A percentile compares a stretch with the other conserved stretches of the same genome.
These are phyloP conservation scores for Heliconius congener DNA, from an alignment of 1,140 invertebrate species.

Conservation along the genomic window DNA sequence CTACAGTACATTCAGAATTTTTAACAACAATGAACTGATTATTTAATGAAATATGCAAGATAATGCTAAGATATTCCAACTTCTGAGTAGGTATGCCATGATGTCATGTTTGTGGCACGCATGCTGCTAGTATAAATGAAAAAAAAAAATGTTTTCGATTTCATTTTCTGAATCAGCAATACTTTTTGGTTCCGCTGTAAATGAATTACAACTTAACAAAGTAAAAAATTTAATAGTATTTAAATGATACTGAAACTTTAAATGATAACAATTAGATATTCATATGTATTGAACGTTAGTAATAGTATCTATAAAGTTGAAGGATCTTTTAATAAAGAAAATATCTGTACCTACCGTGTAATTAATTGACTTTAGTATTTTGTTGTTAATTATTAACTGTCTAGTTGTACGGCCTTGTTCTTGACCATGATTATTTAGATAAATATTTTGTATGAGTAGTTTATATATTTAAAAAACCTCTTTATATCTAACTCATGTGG, in stretches of 20 bases:
- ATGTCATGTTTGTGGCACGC: slow-evolving; percentile 1
- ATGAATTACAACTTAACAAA: neutral
- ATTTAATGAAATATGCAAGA: slow-evolving; percentile 1
- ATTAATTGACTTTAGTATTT: neutral
- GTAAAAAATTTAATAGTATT: too few species aligned
- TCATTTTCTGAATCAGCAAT: neutral
- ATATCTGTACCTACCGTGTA: too few species aligned
- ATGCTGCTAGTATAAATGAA: neutral
- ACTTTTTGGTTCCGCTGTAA: neutral
- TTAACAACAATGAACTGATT: neutral
- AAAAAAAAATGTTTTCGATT: neutral
- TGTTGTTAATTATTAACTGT: neutral
- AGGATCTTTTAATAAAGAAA: too few species aligned
- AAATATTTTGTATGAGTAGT: neutral
- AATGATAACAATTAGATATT: neutral
- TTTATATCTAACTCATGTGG: neutral
- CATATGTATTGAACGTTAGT: neutral
- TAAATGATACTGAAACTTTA: neutral
- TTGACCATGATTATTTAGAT: neutral
- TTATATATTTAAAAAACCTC: neutral
- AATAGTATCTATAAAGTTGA: neutral
- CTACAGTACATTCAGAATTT: neutral
- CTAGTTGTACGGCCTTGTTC: neutral
- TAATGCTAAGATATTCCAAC: neutral
- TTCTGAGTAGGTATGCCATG: neutral